Conservation (phyloP, 2,888 invertebrate genomes). For the Chloroclysta siterata region DNA sequence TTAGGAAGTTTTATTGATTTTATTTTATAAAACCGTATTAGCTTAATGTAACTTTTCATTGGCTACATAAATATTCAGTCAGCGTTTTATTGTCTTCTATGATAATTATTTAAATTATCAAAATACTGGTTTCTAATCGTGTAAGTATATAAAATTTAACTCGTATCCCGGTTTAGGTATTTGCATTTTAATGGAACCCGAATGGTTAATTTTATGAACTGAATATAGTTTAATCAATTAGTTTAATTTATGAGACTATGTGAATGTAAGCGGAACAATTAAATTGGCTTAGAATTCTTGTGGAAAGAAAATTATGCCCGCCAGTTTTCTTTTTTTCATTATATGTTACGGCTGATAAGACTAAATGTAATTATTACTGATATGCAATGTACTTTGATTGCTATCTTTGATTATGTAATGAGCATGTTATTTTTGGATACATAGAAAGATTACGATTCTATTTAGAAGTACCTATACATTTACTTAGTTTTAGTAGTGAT, state of each 20-base stretch:
- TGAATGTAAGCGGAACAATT: conserved; percentile 25
- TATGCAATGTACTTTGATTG: neutral
- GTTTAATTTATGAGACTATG: conserved; percentile 11
- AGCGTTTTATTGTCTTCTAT: neutral
- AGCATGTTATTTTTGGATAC: neutral
- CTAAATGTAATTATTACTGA: neutral
- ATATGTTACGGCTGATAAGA: conserved; percentile 2
- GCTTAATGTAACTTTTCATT: neutral
- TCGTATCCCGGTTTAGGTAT: conserved; percentile 14
- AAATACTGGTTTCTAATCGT: conserved; percentile 32
- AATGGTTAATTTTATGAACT: conserved; percentile 20
- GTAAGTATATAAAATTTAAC: conserved; percentile 16
- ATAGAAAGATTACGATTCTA: neutral
- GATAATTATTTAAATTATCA: conserved; percentile 16
- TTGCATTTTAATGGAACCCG: conserved; percentile 32
- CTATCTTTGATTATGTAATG: neutral
- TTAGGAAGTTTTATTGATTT: neutral
- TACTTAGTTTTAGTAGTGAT: too few species aligned
- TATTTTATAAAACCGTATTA: neutral
- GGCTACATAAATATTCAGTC: neutral
- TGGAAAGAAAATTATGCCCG: conserved; percentile 14
- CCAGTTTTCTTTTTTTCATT: conserved; percentile 9
- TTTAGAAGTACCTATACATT: too few species aligned
- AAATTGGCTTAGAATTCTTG: conserved; percentile 22
- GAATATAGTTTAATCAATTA: conserved; percentile 11